phyloP scores from a whole-genome alignment of 2,888 invertebrate genomes.

The Allacma fusca region DNA sequence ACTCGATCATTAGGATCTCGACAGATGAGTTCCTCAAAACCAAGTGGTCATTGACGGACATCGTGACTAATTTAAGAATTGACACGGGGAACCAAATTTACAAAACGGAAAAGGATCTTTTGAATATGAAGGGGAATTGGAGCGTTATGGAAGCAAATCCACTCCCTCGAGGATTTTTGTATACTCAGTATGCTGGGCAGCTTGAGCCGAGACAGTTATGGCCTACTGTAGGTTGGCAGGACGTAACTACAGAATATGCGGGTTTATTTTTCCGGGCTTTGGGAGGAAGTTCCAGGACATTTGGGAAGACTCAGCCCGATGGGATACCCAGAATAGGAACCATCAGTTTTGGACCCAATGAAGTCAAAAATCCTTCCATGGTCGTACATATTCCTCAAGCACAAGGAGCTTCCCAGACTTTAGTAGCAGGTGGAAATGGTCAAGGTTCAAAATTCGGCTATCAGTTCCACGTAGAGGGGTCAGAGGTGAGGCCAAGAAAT shows the following conservation, averaged over 20 bases:
- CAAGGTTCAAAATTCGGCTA: not conserved
- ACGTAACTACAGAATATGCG: slow-evolving; percentile 34
- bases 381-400: slow-evolving; percentile 13
- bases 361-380: not conserved
- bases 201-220: slow-evolving; percentile 24
- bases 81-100: not conserved
- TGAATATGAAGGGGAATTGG: not conserved
- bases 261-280: slow-evolving; percentile 42
- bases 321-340: not conserved
- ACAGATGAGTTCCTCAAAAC: not conserved
- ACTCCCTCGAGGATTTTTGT: slow-evolving; percentile 29
- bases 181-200: slow-evolving; percentile 21
- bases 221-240: slow-evolving; percentile 34
- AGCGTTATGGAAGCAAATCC: not conserved
- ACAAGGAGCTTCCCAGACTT: not conserved
- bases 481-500: slow-evolving; percentile 9
- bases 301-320: slow-evolving; percentile 19
- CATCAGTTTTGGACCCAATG: not conserved
- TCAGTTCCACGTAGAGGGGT: slow-evolving; percentile 6
- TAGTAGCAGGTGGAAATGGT: not conserved
- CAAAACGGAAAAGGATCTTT: not conserved
- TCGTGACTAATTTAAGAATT: not conserved
- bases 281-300: slow-evolving; percentile 28
- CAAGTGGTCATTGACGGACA: not conserved
- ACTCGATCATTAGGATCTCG: not conserved